phyloP scores from a whole-genome alignment of 1,140 invertebrate species.

The Panagrolaimus sp. region DNA sequence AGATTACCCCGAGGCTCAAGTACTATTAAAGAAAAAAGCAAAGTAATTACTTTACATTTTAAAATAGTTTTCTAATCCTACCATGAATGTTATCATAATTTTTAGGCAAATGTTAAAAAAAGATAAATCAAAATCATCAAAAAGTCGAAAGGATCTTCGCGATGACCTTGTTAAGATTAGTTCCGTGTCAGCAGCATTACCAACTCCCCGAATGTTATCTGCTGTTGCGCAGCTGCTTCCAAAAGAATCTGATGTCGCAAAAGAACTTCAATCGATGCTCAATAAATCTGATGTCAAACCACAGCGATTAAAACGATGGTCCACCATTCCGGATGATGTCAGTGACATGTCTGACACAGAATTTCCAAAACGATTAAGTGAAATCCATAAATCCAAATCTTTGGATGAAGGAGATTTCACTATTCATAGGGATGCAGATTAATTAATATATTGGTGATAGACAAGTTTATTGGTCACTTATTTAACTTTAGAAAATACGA shows the following conservation, averaged over 20 bases:
- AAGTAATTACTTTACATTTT: constrained; percentile 58
- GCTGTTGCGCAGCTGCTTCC: constrained; percentile 45
- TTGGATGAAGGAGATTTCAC: neutral
- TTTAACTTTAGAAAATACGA: no score
- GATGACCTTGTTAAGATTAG: constrained; percentile 51
- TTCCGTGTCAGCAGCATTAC: constrained; percentile 44
- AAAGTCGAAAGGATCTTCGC: constrained; percentile 32
- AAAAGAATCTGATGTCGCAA: constrained; percentile 10
- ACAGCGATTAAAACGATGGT: constrained; percentile 16
- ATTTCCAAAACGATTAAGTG: neutral
- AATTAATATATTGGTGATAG: no score
- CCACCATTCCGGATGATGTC: constrained; percentile 26
- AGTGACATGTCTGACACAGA: constrained; percentile 27
- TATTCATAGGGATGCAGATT: neutral
- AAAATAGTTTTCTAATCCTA: no score
- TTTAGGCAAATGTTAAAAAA: constrained; percentile 51
- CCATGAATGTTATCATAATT: no score
- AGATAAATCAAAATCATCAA: constrained; percentile 43
- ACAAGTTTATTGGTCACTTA: no score
- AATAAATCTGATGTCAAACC: neutral
- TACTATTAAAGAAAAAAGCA: constrained; percentile 75
- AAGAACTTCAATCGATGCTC: neutral
- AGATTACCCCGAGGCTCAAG: constrained; percentile 82
- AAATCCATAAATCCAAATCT: no score
- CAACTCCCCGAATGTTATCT: constrained; percentile 47